Percentiles rank a stretch among this genome's conserved stretches.
Conservation (phyloP, 2,113 vertebrate genomes). For the Heteronetta atricapilla region DNA sequence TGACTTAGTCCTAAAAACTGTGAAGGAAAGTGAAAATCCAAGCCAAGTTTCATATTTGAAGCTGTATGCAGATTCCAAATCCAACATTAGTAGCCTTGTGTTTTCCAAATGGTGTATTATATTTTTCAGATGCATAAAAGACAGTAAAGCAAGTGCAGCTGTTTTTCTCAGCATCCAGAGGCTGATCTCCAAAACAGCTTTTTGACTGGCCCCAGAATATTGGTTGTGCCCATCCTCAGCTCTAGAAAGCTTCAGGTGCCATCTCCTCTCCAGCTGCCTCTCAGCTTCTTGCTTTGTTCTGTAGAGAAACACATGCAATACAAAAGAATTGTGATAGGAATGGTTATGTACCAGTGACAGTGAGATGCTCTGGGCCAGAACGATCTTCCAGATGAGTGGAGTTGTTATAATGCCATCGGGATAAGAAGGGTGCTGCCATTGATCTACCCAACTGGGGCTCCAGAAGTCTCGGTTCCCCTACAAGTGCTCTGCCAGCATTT, state of each 20-base stretch:
- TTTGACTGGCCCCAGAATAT: neutral
- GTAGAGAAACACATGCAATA: neutral
- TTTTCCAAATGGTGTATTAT: neutral
- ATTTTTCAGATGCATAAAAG: neutral
- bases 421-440: neutral
- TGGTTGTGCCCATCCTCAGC: neutral
- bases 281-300: neutral
- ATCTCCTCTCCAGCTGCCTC: neutral
- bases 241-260: neutral
- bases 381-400: neutral
- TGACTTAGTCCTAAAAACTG: slow-evolving; percentile 5
- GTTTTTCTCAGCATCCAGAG: neutral
- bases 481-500: neutral
- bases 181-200: neutral
- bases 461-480: neutral
- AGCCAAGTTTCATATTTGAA: slow-evolving; percentile 25
- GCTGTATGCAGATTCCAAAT: neutral
- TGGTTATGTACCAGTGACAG: no score
- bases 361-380: neutral
- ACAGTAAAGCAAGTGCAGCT: neutral
- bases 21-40: slow-evolving; percentile 24
- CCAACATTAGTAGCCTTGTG: neutral
- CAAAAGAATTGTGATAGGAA: neutral
- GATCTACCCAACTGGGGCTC: neutral
- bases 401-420: no score